A percentile compares a stretch with the other conserved stretches of the same genome.
Conservation (phyloP, 1,140 invertebrate genomes). For the Ostrea denselamellosa region DNA sequence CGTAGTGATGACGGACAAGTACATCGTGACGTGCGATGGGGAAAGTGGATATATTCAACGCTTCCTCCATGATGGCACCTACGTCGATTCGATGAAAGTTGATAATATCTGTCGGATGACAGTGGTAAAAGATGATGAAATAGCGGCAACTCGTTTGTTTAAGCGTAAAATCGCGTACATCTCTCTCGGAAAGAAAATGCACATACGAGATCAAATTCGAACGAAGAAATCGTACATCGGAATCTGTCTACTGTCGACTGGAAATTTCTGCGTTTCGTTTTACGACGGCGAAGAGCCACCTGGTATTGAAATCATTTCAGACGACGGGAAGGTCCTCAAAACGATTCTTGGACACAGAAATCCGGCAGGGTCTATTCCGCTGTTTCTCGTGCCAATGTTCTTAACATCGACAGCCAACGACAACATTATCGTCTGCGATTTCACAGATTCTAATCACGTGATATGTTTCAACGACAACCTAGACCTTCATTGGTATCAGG, state of each 20-base stretch:
- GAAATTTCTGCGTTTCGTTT: slow-evolving; percentile 52
- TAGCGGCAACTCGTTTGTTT: slow-evolving; percentile 52
- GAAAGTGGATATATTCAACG: slow-evolving; percentile 44
- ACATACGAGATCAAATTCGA: slow-evolving; percentile 48
- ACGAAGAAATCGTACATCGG: slow-evolving; percentile 55
- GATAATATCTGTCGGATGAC: slow-evolving; percentile 51
- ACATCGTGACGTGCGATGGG: slow-evolving; percentile 50
- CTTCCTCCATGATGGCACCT: slow-evolving; percentile 44
- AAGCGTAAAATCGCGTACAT: slow-evolving; percentile 55
- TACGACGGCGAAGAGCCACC: slow-evolving; percentile 51
- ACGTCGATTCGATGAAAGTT: slow-evolving; percentile 46
- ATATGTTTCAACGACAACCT: slow-evolving; percentile 49
- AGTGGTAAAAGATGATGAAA: slow-evolving; percentile 45
- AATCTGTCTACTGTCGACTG: slow-evolving; percentile 44
- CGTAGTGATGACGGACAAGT: slow-evolving; percentile 48
- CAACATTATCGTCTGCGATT: slow-evolving; percentile 55
- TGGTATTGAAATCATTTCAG: slow-evolving; percentile 51
- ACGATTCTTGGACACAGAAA: slow-evolving; percentile 43
- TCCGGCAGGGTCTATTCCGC: neutral
- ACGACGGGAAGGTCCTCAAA: slow-evolving; percentile 51
- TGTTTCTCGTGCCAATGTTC: slow-evolving; percentile 56
- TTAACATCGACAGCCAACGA: slow-evolving; percentile 43
- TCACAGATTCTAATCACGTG: slow-evolving; percentile 47
- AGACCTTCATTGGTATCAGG: slow-evolving; percentile 47
- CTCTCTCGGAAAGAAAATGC: slow-evolving; percentile 48